A percentile compares a stretch with the other conserved stretches of the same genome.
phyloP scores from a whole-genome alignment of 2,888 invertebrate species.

The Philaethria dido region DNA sequence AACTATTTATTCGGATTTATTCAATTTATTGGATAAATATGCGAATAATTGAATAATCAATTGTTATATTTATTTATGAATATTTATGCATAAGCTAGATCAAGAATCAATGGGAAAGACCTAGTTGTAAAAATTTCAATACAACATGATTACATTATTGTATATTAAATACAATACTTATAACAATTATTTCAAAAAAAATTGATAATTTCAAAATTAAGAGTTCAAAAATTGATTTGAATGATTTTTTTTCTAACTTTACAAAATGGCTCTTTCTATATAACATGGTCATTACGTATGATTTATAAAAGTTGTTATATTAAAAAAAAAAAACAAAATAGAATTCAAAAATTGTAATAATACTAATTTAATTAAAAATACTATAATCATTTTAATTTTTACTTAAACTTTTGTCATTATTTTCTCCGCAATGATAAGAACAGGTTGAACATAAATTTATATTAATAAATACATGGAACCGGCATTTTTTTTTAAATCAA shows the following conservation, averaged over 20 bases:
- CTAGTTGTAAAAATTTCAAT: slow-evolving; percentile 1
- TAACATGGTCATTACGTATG: not conserved
- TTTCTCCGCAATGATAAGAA: slow-evolving; percentile 1
- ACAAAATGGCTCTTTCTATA: slow-evolving; percentile 10
- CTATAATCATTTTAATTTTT: too few species aligned
- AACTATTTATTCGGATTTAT: slow-evolving; percentile 20
- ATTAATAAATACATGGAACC: slow-evolving; percentile 12
- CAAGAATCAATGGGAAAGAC: not conserved
- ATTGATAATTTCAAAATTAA: slow-evolving; percentile 3
- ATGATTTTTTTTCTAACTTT: slow-evolving; percentile 3
- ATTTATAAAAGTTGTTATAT: slow-evolving; percentile 2
- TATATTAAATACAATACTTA: slow-evolving; percentile 9
- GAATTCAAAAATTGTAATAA: too few species aligned
- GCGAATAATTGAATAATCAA: slow-evolving; percentile 11
- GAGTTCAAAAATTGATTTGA: not conserved
- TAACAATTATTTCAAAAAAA: not conserved
- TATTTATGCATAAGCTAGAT: not conserved
- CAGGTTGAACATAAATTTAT: too few species aligned
- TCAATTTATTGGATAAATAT: not conserved
- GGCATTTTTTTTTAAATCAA: not conserved
- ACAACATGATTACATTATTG: slow-evolving; percentile 14
- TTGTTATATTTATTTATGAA: not conserved
- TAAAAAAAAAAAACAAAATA: too few species aligned
- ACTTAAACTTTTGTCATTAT: too few species aligned
- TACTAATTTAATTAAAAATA: too few species aligned